Base-by-base conservation (phyloP, 2,113 vertebrate genomes). In the Galemys pyrenaicus region DNA sequence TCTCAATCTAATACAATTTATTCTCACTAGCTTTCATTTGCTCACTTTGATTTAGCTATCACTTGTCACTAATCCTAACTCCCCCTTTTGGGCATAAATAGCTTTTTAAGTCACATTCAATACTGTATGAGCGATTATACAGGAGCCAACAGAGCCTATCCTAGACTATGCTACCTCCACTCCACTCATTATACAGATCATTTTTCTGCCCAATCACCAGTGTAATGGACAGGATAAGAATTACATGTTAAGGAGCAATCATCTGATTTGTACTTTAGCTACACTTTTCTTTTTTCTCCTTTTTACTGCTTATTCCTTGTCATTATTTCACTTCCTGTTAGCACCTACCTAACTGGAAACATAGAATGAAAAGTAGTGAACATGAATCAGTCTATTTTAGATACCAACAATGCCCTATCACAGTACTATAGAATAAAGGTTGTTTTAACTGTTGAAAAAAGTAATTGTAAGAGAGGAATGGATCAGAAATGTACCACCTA, bases 281-380 rank as follows among this genome's bases (percentile, higher is more conserved):
- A 30, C 26, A 93, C 7, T 37, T 54, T 93, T 93, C 68, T 9
- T 56, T 89, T 91, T 81, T 75, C 46, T 64, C 24, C 68, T 62
- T 81, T 32, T 60, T 51, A 37, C 15, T 64, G 17, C 41, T 84
- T 71, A 51, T 70, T 92, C 32, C 88, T 88, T 41, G 24, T 44
- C 35, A 86, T 82, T 89, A 77, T 82, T 89, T 85, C 62, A 56
- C 60, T 46, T 77, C 67, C 58, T 46, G 81, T 95, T 81, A 77
- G 19, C 44, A 89, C 68, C 60, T 71, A 8, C 56, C 51, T 65
- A 46, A 5, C 37, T 81, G 30, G 35, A 28, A 24, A 86, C n/a
- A 37, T 12, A 68, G 32, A 68, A 80, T 70, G 49, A 75, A 91
- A 80, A 88, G 41, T 1, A 68, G 65, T 56, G 78, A 74, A 68